Evolutionary conservation across 2,113 vertebrate species (phyloP).

Genomic region (Furnarius figulus): DNA sequence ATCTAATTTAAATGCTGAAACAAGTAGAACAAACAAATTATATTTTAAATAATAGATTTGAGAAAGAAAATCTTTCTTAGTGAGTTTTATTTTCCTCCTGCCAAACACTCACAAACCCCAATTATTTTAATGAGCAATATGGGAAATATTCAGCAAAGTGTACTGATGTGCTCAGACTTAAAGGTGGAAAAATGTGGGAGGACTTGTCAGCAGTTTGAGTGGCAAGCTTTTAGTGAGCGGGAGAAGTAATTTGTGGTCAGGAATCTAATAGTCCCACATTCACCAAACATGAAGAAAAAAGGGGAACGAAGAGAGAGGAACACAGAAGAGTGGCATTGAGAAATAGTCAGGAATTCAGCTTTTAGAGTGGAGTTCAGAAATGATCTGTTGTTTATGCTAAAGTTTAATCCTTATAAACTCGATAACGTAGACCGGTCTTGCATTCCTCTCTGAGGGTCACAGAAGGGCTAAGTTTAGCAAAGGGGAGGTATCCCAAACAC

Average conservation of each 20-base stretch:
- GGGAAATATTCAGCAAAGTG: conserved; percentile 15
- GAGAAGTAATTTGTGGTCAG: conserved; percentile 45
- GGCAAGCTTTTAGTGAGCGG: conserved; percentile 12
- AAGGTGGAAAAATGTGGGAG: conserved; percentile 38
- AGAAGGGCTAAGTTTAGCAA: conserved; percentile 54
- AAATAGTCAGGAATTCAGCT: conserved; percentile 48
- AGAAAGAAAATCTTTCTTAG: not conserved
- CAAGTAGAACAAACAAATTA: not conserved
- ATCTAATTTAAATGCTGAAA: not conserved
- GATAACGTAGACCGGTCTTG: conserved; percentile 51
- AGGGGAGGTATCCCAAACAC: not conserved
- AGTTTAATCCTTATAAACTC: conserved; percentile 60
- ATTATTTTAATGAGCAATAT: conserved; percentile 31
- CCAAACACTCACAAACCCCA: not conserved
- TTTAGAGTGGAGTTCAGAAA: conserved; percentile 32
- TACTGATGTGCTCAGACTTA: not conserved
- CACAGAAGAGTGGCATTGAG: not conserved
- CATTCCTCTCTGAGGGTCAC: conserved; percentile 43
- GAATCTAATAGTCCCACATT: conserved; percentile 25
- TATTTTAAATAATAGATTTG: conserved; percentile 12
- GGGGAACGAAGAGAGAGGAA: not conserved
- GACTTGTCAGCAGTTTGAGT: conserved; percentile 31
- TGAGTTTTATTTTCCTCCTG: conserved; percentile 11
- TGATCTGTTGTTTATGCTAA: conserved; percentile 39
- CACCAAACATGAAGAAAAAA: not conserved